Evolutionary conservation across 1,140 invertebrate species (phyloP), one percentile per base, ranked within the genome.

Genomic region (Laodelphax striatellus): DNA sequence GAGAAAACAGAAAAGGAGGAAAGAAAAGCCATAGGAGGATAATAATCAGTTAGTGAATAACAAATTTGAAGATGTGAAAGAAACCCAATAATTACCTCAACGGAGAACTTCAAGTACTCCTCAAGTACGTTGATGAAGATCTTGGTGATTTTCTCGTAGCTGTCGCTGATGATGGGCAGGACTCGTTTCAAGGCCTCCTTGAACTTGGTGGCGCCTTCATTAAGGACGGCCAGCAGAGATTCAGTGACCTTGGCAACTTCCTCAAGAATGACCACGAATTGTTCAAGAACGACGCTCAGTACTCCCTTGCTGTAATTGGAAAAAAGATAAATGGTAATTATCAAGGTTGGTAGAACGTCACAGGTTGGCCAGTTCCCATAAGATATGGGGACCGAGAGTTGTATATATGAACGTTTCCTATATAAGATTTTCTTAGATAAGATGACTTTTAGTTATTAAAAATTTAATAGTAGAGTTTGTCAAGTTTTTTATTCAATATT

Each of bases 81-180:
- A 38, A 38, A 38, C 10, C 11, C 4, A 38, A n/a, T n/a, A n/a
- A 38, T 13, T 57, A 80, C 77, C 55, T 76, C 73, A 0, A 78
- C 74, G 0, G 68, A 72, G 0, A 81, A 63, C 42, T 82, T 78
- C 0, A 75, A 63, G 0, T 73, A 43, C 1, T 70, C 70, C 42
- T 83, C 75, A 41, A 79, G 52, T 60, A 80, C 66, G 9, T 77
- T 68, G 1, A 74, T 60, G 1, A 70, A 55, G 0, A 74, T 62
- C 0, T 73, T 60, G 1, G 72, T 63, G 1, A 83, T 43, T 55
- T 75, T 79, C 0, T 76, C 70, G 50, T 73, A 74, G 1, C 81
- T 73, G 57, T 82, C 75, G 52, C 79, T 81, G 21, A 87, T 54
- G 58, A 80, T 71, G 3, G 81, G 80, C 24, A 79, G 68, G 6